Evolutionary conservation across 2,888 invertebrate species (phyloP).

Genomic region (Melikaiella ostensackeni): DNA sequence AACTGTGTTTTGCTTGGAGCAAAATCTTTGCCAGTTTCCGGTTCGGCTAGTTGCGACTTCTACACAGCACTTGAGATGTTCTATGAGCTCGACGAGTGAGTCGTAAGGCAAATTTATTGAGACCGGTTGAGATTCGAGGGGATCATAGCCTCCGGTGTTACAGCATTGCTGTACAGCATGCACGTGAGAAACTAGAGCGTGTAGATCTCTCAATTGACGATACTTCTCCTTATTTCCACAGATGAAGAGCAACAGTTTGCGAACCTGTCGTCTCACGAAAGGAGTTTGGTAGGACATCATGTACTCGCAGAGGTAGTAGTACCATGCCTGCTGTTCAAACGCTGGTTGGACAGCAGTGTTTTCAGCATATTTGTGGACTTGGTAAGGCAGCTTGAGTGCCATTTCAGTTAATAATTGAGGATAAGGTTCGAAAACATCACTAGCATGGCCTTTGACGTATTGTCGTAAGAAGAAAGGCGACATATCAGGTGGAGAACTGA

Average conservation of each 20-base stretch:
- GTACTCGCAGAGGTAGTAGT: slow-evolving; percentile 91
- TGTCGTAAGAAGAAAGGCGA: slow-evolving; percentile 96
- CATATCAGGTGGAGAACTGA: slow-evolving; percentile 93
- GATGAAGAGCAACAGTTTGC: slow-evolving; percentile 93
- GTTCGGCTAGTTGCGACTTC: slow-evolving; percentile 95
- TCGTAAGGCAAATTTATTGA: slow-evolving; percentile 87
- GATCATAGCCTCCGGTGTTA: slow-evolving; percentile 79
- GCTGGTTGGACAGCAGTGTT: slow-evolving; percentile 66
- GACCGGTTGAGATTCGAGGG: slow-evolving; percentile 76
- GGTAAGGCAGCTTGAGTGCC: slow-evolving; percentile 94
- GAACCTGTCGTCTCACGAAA: slow-evolving; percentile 91
- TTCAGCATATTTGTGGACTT: slow-evolving; percentile 87
- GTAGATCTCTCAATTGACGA: slow-evolving; percentile 94
- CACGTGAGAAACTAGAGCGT: slow-evolving; percentile 94
- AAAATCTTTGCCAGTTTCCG: slow-evolving; percentile 97
- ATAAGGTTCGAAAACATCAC: slow-evolving; percentile 96
- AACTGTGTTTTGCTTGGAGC: slow-evolving; percentile 86
- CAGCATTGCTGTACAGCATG: slow-evolving; percentile 80
- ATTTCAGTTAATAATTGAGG: slow-evolving; percentile 97
- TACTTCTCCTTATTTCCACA: slow-evolving; percentile 98
- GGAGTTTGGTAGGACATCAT: slow-evolving; percentile 98
- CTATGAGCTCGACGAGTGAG: slow-evolving; percentile 94
- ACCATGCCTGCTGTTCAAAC: slow-evolving; percentile 82
- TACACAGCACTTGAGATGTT: slow-evolving; percentile 95
- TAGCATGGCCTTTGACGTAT: slow-evolving; percentile 93